Evolutionary conservation across 2,113 vertebrate genomes (phyloP).

Genomic region (Alligator sinensis): DNA sequence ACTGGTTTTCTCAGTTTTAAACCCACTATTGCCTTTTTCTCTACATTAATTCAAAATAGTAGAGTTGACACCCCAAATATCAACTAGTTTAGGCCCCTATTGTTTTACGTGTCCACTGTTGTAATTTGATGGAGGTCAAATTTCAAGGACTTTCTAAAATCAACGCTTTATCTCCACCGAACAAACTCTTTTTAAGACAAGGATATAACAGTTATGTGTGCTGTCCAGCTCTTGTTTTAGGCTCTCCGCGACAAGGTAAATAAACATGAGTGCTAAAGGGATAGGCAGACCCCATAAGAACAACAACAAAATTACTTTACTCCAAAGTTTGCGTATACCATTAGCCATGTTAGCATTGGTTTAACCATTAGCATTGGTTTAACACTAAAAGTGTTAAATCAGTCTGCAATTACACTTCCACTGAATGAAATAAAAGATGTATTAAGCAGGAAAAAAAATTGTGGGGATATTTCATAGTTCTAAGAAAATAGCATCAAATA

Average conservation of each 20-base stretch:
- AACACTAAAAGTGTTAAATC: not conserved
- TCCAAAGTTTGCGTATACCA: not conserved
- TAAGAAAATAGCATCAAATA: not conserved
- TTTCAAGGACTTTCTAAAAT: not conserved
- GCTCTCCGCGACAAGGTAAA: not conserved
- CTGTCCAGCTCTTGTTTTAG: not conserved
- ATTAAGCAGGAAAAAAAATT: conserved; percentile 6
- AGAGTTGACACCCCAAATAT: not conserved
- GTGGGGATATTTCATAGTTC: not conserved
- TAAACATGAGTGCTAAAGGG: not conserved
- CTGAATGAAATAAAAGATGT: not conserved
- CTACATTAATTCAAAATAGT: too few species aligned
- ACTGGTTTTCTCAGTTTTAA: not conserved
- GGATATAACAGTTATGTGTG: not conserved
- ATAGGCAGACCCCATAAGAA: too few species aligned
- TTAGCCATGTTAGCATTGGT: not conserved
- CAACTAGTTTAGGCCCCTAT: not conserved
- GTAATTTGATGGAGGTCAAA: not conserved
- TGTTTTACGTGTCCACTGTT: not conserved
- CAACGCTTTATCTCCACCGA: not conserved
- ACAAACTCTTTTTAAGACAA: not conserved
- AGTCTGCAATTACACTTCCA: conserved; percentile 4
- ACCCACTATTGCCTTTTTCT: too few species aligned
- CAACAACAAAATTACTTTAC: too few species aligned
- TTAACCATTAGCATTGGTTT: not conserved